A percentile compares a stretch with the other conserved stretches of the same genome.
These are phyloP conservation scores for Triops longicaudatus DNA, from an alignment of 1,140 invertebrate genomes.

Conservation along the genomic window DNA sequence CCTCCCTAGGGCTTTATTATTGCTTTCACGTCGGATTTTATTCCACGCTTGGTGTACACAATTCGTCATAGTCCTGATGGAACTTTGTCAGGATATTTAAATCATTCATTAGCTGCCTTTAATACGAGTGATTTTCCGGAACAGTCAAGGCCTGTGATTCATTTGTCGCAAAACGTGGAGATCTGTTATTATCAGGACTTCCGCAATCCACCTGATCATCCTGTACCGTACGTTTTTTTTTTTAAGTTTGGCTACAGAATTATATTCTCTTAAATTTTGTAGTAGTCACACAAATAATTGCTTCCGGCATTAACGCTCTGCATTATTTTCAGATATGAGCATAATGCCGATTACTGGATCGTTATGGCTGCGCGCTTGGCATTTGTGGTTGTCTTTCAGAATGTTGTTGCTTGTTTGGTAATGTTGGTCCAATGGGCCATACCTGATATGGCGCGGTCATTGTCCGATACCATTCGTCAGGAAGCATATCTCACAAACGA, in stretches of 20 bases:
- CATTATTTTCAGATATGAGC: constrained; percentile 26
- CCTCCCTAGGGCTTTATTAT: constrained; percentile 86
- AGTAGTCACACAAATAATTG: constrained; percentile 32
- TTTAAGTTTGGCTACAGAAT: not conserved
- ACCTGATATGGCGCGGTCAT: constrained; percentile 67
- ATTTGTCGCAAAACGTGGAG: not conserved
- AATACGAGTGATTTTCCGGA: constrained; percentile 57
- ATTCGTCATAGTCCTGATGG: constrained; percentile 49
- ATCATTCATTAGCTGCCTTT: constrained; percentile 74
- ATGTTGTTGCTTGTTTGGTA: constrained; percentile 71
- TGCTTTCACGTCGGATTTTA: constrained; percentile 96
- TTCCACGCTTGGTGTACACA: constrained; percentile 79
- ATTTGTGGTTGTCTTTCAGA: constrained; percentile 77
- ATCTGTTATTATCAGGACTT: not conserved
- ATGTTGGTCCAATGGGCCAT: constrained; percentile 77
- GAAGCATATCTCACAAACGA: constrained; percentile 83
- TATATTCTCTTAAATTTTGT: too few species aligned
- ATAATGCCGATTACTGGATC: constrained; percentile 64
- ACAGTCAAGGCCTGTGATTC: not conserved
- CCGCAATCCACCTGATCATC: constrained; percentile 37
- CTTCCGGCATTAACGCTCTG: constrained; percentile 12
- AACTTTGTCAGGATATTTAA: constrained; percentile 65
- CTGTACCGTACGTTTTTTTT: constrained; percentile 21
- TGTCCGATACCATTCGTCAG: constrained; percentile 68
- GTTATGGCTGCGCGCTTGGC: constrained; percentile 64